Percentiles rank a stretch among this genome's conserved stretches.
Conservation (phyloP, 2,888 invertebrate species). For the Norana najaformis region DNA sequence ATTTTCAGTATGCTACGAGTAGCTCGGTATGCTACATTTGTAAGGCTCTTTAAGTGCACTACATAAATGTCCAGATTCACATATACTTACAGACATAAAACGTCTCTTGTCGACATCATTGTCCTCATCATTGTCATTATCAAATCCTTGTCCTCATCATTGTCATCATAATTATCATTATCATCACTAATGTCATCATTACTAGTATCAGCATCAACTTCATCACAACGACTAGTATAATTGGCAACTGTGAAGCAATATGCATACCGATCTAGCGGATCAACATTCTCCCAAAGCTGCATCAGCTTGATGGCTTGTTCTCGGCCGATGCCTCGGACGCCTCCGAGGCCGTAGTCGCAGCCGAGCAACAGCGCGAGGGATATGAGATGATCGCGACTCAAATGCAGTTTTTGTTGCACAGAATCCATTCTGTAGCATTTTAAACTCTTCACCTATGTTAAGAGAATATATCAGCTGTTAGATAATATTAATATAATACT, state of each 20-base stretch:
- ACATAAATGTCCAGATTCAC: background rate
- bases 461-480: background rate
- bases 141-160: background rate
- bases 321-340: constrained; percentile 25
- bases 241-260: background rate
- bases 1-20: too few relatives aligned
- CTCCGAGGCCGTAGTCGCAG: constrained; percentile 31
- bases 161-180: background rate
- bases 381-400: constrained; percentile 16
- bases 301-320: constrained; percentile 30
- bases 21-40: too few relatives aligned
- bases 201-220: background rate
- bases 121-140: background rate
- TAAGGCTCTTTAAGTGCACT: background rate
- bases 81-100: too few relatives aligned
- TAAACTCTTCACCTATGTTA: background rate
- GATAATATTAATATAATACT: background rate
- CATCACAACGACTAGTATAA: background rate
- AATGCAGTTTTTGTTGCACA: background rate
- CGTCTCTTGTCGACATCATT: background rate
- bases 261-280: constrained; percentile 28
- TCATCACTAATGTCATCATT: background rate
- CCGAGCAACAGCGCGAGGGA: constrained; percentile 31
- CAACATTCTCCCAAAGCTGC: constrained; percentile 25
- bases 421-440: constrained; percentile 31